Percentiles rank a stretch among this genome's conserved stretches.
These are phyloP conservation scores for Odiellus spinosus DNA, from an alignment of 2,888 invertebrate species.

Conservation along the genomic window DNA sequence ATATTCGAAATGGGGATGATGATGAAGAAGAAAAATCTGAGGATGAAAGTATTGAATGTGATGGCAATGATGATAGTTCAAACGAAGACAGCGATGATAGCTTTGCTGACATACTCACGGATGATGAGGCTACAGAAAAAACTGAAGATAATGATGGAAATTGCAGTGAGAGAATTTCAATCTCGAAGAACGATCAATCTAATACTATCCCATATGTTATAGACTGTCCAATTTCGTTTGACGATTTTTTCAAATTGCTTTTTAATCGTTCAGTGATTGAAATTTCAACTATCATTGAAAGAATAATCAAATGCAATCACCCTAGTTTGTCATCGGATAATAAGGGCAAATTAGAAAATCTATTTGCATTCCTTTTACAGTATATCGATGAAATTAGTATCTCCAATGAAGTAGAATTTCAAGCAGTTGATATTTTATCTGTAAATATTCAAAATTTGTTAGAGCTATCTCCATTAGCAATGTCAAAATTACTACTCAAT, in stretches of 20 bases:
- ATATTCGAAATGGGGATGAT: slow-evolving; percentile 1
- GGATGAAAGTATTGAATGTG: slow-evolving; percentile 22
- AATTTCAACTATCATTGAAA: slow-evolving; percentile 53
- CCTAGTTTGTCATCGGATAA: slow-evolving; percentile 61
- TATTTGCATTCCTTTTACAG: slow-evolving; percentile 62
- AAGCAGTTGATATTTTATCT: slow-evolving; percentile 12
- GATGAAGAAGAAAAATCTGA: background rate
- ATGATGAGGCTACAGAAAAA: background rate
- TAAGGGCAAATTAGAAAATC: slow-evolving; percentile 51
- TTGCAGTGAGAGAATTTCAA: background rate
- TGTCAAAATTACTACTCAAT: slow-evolving; percentile 1
- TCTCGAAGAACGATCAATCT: background rate
- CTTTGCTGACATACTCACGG: slow-evolving; percentile 11
- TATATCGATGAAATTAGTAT: slow-evolving; percentile 48
- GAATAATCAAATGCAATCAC: slow-evolving; percentile 74
- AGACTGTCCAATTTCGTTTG: slow-evolving; percentile 44
- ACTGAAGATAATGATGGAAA: background rate
- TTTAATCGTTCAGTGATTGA: slow-evolving; percentile 43
- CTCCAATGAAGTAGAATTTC: slow-evolving; percentile 29
- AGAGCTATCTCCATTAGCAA: slow-evolving; percentile 5
- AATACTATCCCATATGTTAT: background rate
- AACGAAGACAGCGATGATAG: slow-evolving; percentile 17
- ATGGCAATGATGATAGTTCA: slow-evolving; percentile 23
- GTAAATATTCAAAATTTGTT: slow-evolving; percentile 9
- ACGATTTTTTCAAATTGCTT: slow-evolving; percentile 45